phyloP scores from a whole-genome alignment of 1,140 invertebrate species.

The Sitophilus oryzae region DNA sequence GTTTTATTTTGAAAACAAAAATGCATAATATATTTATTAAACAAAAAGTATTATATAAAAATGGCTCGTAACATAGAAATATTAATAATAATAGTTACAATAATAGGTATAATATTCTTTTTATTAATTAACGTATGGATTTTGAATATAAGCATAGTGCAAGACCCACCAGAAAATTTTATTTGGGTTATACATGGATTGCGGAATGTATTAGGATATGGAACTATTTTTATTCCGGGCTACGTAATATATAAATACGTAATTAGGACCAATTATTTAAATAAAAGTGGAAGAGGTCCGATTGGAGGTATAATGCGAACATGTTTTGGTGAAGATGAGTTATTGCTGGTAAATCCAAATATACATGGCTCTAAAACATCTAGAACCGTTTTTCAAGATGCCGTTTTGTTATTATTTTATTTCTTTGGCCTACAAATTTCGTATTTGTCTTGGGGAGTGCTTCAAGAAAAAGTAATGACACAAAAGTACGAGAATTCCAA shows the following conservation, averaged over 20 bases:
- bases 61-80: conserved; percentile 34
- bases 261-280: conserved; percentile 71
- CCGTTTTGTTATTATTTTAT: conserved; percentile 65
- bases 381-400: conserved; percentile 51
- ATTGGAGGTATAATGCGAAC: conserved; percentile 51
- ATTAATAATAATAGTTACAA: conserved; percentile 30
- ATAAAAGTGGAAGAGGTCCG: conserved; percentile 65
- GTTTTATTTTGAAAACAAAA: not conserved
- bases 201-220: conserved; percentile 84
- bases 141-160: conserved; percentile 21
- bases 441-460: conserved; percentile 89
- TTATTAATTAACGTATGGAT: conserved; percentile 34
- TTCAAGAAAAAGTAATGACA: conserved; percentile 92
- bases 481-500: conserved; percentile 61
- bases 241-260: conserved; percentile 81
- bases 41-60: not conserved
- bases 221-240: conserved; percentile 80
- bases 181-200: conserved; percentile 72
- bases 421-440: conserved; percentile 83
- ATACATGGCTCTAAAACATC: conserved; percentile 28
- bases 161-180: conserved; percentile 44
- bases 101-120: too few relatives aligned
- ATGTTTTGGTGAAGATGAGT: conserved; percentile 56
- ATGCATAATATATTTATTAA: not conserved
- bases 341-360: conserved; percentile 34